These are phyloP conservation scores for Glareola pratincola DNA, from an alignment of 2,113 vertebrate genomes.

Conservation along the genomic window DNA sequence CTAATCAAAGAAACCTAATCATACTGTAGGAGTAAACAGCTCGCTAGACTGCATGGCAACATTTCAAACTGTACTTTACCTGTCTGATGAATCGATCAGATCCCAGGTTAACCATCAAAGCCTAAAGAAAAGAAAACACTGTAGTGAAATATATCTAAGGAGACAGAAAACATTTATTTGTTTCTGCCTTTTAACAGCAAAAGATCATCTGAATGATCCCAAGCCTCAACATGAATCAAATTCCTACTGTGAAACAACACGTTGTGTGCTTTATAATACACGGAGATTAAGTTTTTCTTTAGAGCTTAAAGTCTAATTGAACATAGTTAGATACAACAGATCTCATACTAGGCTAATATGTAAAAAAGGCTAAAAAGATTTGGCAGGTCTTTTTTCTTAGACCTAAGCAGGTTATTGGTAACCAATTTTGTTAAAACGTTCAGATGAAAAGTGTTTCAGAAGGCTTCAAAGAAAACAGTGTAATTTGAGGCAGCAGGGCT, in stretches of 20 bases:
- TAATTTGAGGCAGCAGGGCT: background rate
- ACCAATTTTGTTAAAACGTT: background rate
- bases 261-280: background rate
- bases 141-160: background rate
- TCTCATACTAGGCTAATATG: background rate
- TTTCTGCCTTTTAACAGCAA: background rate
- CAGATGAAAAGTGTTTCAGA: background rate
- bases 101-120: slow-evolving; percentile 96
- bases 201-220: background rate
- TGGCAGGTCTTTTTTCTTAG: background rate
- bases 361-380: background rate
- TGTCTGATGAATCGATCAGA: slow-evolving; percentile 96
- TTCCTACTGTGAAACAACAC: background rate
- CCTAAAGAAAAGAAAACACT: slow-evolving; percentile 72
- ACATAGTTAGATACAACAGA: background rate
- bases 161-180: background rate
- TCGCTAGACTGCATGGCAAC: background rate
- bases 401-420: background rate
- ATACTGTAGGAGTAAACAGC: background rate
- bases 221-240: background rate
- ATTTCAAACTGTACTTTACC: slow-evolving; percentile 69
- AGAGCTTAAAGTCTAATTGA: background rate
- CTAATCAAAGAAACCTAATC: background rate
- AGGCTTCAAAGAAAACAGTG: background rate
- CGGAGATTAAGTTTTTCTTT: background rate